Base-by-base conservation (phyloP, 2,888 invertebrate species). In the Spisula subtruncata region DNA sequence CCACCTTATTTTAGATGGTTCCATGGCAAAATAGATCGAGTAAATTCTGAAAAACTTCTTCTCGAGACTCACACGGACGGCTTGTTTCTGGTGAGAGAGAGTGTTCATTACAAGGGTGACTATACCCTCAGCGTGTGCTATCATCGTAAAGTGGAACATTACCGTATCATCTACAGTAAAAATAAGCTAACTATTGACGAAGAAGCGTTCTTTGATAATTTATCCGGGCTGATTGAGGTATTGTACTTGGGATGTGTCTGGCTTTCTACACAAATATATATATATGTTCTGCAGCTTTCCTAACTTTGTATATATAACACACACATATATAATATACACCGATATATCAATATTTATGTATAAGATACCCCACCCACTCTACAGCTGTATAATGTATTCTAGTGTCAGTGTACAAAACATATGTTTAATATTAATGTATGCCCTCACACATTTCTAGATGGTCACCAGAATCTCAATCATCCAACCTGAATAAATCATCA, bases 101-200 rank as follows among this genome's bases (percentile, higher is more conserved):
- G 99, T 94, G 99, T 99, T 89, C 99, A 99, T 97, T 99, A 98
- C 97, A 99, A 99, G 32, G 99, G 99, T 66, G 99, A 99, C 97
- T 99, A 99, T 97, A 99, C 99, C 89, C 97, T 99, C 75, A 99
- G 99, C 97, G 99, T 99, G 86, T 99, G 71, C 48, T 81, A 98
- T 97, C 98, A 98, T 95, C 98, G 98, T 89, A 98, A 99, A 97
- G 99, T 99, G 86, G 99, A 99, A 97, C 99, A 99, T 97, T 99
- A 99, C 97, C 98, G 99, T 96, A 98, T 99, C 95, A 98, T 98
- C 96, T 98, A 98, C 97, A 94, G 97, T 95, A 98, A 98, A 96
- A 98, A 98, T 97, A 98, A 98, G 96, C 97, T 99, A 92, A 99
- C 99, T 48, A 99, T 99, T 95, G 99, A 99, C 97, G 99, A 99